Conservation (phyloP, 2,888 invertebrate species). For the Lepetodrilus schrolli region DNA sequence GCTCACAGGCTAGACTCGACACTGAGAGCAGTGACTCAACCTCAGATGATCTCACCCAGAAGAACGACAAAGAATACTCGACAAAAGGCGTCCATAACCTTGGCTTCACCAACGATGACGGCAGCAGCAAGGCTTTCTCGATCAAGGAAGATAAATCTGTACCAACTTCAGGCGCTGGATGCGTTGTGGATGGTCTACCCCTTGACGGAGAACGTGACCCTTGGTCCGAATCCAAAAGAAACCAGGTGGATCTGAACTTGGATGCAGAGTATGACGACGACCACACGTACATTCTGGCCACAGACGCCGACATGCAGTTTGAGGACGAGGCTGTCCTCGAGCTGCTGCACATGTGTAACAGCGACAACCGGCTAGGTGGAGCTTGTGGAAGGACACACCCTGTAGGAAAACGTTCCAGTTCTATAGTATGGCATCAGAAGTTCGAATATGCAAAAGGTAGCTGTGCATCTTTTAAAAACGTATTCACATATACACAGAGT, state of each 20-base stretch:
- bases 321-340: slow-evolving; percentile 50
- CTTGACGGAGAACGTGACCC: slow-evolving; percentile 10
- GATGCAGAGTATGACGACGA: slow-evolving; percentile 45
- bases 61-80: neutral
- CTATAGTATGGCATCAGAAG: slow-evolving; percentile 60
- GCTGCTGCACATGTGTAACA: slow-evolving; percentile 49
- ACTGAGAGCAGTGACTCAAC: slow-evolving; percentile 34
- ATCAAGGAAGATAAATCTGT: neutral
- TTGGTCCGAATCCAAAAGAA: neutral
- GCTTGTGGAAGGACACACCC: slow-evolving; percentile 62
- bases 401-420: slow-evolving; percentile 49
- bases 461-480: neutral
- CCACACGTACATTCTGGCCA: slow-evolving; percentile 59
- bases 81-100: slow-evolving; percentile 12
- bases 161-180: neutral
- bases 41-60: slow-evolving; percentile 27
- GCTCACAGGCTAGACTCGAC: slow-evolving; percentile 33
- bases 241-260: neutral
- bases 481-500: neutral
- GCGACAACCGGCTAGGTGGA: slow-evolving; percentile 52
- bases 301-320: slow-evolving; percentile 64
- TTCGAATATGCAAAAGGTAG: slow-evolving; percentile 63
- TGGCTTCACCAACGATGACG: slow-evolving; percentile 31
- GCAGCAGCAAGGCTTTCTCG: neutral
- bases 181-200: neutral